phyloP scores from a whole-genome alignment of 2,113 vertebrate genomes.

The Meleagris gallopavo region DNA sequence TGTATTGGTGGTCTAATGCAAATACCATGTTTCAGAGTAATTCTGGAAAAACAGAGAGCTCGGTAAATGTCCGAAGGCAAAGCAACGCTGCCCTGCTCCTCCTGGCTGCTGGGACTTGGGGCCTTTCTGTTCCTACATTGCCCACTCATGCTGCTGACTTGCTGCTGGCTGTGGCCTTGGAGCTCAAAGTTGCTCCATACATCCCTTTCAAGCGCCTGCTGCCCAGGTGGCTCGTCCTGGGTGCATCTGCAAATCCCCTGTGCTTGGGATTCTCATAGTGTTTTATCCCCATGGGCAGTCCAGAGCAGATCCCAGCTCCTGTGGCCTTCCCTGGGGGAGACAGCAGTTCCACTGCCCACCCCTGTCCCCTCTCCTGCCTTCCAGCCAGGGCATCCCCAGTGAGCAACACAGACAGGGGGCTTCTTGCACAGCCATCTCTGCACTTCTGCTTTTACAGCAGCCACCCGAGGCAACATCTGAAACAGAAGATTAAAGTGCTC shows the following conservation, averaged over 20 bases:
- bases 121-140: not conserved
- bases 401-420: not conserved
- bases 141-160: not conserved
- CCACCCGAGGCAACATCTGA: not conserved
- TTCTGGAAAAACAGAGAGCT: not conserved
- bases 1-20: not conserved
- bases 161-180: not conserved
- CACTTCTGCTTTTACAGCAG: not conserved
- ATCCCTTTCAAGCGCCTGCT: fast-evolving
- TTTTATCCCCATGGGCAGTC: not conserved
- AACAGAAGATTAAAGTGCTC: not conserved
- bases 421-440: not conserved
- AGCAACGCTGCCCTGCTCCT: not conserved
- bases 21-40: not conserved
- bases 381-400: not conserved
- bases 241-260: not conserved
- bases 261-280: not conserved
- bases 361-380: not conserved
- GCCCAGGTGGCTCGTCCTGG: not conserved
- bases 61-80: not conserved
- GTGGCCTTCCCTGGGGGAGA: not conserved
- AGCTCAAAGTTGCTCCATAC: not conserved
- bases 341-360: not conserved
- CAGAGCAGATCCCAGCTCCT: not conserved
- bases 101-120: not conserved